Evolutionary conservation across 2,888 invertebrate species (phyloP), one percentile per base, ranked within the genome.

Genomic region (Limnephilus lunatus): DNA sequence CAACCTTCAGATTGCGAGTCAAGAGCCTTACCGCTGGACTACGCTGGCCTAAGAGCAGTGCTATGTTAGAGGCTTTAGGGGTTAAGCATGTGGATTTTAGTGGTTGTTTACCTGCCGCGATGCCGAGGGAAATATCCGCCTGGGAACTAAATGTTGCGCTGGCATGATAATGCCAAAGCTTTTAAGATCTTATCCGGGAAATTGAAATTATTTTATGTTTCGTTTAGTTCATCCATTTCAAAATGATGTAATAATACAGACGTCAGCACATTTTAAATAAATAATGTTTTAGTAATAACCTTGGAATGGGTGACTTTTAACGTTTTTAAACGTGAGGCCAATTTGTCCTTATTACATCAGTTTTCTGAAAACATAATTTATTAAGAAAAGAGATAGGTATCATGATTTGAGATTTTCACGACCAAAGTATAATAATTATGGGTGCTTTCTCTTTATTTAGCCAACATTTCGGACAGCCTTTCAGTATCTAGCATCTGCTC

Each of bases 161-260:
- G 35, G 12, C 32, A 83, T 32, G 83, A 83, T 83, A 83, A 83
- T 83, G 68, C 68, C 68, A 83, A 83, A 39, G 83, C 83, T 83
- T 39, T 83, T 25, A 35, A 83, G 83, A 83, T 83, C 83, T 39
- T 83, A 83, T 83, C 83, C 35, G 35, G 2, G 19, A 32, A 25
- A 39, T 35, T 25, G 32, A 83, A 83, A 31, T 11, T 32, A 35
- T 83, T 83, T 25, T 83, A 83, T 83, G 25, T 35, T 83, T 83
- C 35, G 35, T 32, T 83, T 83, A 35, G 25, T 83, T 32, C 15
- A 12, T 7, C 83, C 35, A 83, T 35, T 32, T 32, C 68, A 68
- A n/a, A n/a, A n/a, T n/a, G 68, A 68, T n/a, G 9, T n/a, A 68
- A 68, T 25, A 68, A 68, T 25, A 68, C 25, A 5, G 25, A 9